Evolutionary conservation across 2,888 invertebrate species (phyloP), one percentile per base, ranked within the genome.

Genomic region (Calameuta idolon): DNA sequence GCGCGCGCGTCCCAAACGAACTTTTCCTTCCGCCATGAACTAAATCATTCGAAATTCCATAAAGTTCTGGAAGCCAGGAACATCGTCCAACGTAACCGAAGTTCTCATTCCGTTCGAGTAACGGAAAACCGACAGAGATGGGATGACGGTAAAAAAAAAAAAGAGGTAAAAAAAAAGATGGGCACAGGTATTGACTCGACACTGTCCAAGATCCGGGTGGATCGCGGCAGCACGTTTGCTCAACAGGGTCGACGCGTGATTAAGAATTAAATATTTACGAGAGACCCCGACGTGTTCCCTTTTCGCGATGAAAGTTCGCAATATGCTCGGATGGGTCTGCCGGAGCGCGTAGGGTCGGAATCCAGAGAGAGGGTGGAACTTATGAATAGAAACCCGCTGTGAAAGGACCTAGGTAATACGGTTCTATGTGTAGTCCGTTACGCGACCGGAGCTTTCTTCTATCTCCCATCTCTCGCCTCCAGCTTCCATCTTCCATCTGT

Each of bases 221-320:
- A 71, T 34, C 71, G 35, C 74, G 12, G 12, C 74, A 23, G 12
- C n/a, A 55, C 55, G 23, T 55, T 55, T 23, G 55, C 55, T 55
- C 55, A 4, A 55, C 55, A 5, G 55, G 23, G 1, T 2, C 34
- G 75, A 23, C 30, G 69, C 76, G 79, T 76, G 73, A 79, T 79
- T 79, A 79, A 69, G 76, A 76, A 74, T 79, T 76, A 73, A 79
- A 79, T 79, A 79, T 79, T 79, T 73, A 79, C 75, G 73, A 35
- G 74, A 12, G 35, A n/a, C n/a, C 15, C 15, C 15, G 31, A 77
- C 40, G 31, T 34, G 77, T 35, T 69, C 34, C 55, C 40, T 55
- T 75, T 77, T 75, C 34, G 12, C n/a, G 75, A 75, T 35, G 35
- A 74, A 74, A 35, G 34, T 71, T 71, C 12, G 71, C 71, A 71